A percentile compares a stretch with the other conserved stretches of the same genome.
These are phyloP conservation scores for Calyptommatus sinebrachiatus DNA, from an alignment of 2,113 vertebrate genomes.

Conservation along the genomic window DNA sequence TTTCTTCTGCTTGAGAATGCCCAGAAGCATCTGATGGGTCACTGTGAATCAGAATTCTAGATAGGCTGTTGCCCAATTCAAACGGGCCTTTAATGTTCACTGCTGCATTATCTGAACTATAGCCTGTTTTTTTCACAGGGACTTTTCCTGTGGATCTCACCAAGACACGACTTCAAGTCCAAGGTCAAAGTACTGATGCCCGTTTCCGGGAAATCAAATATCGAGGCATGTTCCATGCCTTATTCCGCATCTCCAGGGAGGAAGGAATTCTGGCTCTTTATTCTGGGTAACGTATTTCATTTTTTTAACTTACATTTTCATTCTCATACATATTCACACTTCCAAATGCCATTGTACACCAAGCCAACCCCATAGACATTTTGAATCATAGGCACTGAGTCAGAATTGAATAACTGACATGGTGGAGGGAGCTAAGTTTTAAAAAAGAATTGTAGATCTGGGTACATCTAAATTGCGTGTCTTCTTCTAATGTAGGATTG, in stretches of 20 bases:
- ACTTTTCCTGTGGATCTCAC: constrained; percentile 94
- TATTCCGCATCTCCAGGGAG: constrained; percentile 88
- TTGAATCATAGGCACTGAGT: background rate
- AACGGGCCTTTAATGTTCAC: background rate
- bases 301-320: too few species aligned
- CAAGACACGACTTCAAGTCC: constrained; percentile 93
- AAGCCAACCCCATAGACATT: background rate
- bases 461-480: background rate
- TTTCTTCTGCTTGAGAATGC: too few species aligned
- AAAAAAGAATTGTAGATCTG: background rate
- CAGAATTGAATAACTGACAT: background rate
- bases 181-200: constrained; percentile 83
- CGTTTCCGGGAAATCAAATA: constrained; percentile 92
- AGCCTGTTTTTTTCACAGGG: constrained; percentile 67
- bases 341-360: background rate
- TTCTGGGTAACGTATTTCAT: constrained; percentile 80
- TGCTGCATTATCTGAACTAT: constrained; percentile 15
- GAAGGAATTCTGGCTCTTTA: constrained; percentile 89
- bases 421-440: background rate
- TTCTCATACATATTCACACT: background rate
- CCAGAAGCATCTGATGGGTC: background rate
- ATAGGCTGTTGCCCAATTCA: background rate
- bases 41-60: too few species aligned
- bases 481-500: constrained; percentile 75
- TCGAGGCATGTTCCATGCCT: constrained; percentile 92